A percentile compares a stretch with the other conserved stretches of the same genome.
Evolutionary conservation across 2,113 vertebrate species (phyloP).

Genomic region (Delphinus delphis): DNA sequence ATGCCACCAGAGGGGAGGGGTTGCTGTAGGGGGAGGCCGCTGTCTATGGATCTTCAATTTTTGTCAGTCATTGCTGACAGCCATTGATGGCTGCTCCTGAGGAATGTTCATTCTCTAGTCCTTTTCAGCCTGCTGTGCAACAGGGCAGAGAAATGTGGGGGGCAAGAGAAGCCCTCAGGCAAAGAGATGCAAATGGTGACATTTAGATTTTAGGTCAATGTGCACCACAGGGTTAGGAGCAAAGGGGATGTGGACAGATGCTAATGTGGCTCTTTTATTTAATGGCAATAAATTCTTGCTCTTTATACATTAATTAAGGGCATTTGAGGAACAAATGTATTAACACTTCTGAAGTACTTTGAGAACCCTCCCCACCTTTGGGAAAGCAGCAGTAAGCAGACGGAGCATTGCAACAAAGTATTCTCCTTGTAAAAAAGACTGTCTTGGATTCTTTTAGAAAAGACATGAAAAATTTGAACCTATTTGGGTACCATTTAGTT

Average conservation of each 20-base stretch:
- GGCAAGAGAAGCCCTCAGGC: not conserved
- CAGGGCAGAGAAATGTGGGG: not conserved
- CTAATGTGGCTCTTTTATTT: not conserved
- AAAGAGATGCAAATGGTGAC: constrained; percentile 24
- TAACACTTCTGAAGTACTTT: constrained; percentile 9
- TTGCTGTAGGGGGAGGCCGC: not conserved
- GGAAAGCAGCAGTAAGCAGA: not conserved
- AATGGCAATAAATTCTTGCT: not conserved
- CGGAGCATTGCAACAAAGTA: not conserved
- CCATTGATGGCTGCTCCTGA: not conserved
- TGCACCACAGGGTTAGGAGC: not conserved
- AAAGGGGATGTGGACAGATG: constrained; percentile 9
- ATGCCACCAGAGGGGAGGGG: not conserved
- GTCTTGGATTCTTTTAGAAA: not conserved
- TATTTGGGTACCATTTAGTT: not conserved
- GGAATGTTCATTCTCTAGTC: not conserved
- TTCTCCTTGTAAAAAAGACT: not conserved
- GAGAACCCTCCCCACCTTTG: not conserved
- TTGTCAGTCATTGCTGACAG: not conserved
- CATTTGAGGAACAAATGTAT: not conserved
- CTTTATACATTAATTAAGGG: constrained; percentile 2
- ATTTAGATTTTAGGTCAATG: constrained; percentile 21
- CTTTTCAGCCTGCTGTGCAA: not conserved
- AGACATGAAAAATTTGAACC: not conserved
- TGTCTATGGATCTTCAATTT: not conserved